Conservation (phyloP, 2,113 vertebrate species). For the Peromyscus californicus region DNA sequence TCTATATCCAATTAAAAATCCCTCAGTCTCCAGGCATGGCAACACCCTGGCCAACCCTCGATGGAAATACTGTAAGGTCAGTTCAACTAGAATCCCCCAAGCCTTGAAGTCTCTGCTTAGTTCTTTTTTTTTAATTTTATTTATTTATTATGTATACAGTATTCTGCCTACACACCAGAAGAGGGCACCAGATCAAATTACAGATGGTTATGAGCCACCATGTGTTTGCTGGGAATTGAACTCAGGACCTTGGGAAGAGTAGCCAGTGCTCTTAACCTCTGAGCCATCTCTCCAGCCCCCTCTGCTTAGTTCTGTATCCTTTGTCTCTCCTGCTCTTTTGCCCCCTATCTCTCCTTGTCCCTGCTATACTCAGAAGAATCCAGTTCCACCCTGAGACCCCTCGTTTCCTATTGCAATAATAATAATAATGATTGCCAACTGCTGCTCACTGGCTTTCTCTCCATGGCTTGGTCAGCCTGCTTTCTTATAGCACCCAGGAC, state of each 20-base stretch:
- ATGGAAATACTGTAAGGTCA: neutral
- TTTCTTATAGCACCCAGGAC: neutral
- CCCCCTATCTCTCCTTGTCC: neutral
- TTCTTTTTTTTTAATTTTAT: neutral
- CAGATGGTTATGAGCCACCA: no score
- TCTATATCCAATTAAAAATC: neutral
- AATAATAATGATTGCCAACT: neutral
- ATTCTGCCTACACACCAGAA: no score
- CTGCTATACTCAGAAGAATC: neutral
- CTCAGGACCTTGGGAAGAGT: no score
- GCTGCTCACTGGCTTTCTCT: neutral
- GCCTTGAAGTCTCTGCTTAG: neutral
- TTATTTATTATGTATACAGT: no score
- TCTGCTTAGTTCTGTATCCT: neutral
- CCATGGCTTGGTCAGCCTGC: neutral
- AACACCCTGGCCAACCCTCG: neutral
- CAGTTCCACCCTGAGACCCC: neutral
- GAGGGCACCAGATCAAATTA: no score
- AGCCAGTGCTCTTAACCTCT: no score
- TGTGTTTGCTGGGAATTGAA: no score
- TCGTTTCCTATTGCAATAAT: neutral
- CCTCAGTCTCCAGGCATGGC: neutral
- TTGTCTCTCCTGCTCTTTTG: neutral
- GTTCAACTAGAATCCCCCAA: neutral
- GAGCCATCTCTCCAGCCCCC: no score